Conservation (phyloP, 2,113 vertebrate genomes). For the Sclerurus mexicanus region DNA sequence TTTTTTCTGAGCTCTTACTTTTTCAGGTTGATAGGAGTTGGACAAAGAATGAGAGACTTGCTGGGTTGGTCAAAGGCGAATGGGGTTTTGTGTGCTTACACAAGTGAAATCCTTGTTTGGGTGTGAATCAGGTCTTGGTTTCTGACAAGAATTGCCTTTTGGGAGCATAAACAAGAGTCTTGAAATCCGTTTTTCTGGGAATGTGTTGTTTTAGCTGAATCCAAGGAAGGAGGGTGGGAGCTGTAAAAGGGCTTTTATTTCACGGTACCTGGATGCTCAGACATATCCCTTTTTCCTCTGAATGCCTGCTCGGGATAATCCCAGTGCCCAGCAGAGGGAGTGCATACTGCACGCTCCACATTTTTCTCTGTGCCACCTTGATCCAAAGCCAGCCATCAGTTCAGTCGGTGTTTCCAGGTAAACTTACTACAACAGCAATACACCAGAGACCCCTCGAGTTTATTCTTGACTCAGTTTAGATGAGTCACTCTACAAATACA, state of each 20-base stretch:
- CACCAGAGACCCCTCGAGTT: background rate
- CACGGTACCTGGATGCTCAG: fast-evolving
- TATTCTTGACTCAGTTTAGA: background rate
- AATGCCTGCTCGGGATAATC: background rate
- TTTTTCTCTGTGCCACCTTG: background rate
- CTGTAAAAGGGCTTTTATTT: background rate
- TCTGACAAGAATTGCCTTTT: background rate
- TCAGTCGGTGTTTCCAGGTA: background rate
- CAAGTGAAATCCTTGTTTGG: background rate
- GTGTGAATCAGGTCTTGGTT: background rate
- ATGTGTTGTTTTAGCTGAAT: background rate
- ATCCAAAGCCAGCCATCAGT: background rate
- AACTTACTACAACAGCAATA: background rate
- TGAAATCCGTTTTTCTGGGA: background rate
- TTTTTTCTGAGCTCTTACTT: background rate
- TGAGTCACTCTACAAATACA: background rate
- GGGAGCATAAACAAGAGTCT: background rate
- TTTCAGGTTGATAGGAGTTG: fast-evolving
- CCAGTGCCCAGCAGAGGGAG: constrained; percentile 67
- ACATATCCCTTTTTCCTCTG: background rate
- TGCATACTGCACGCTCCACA: background rate
- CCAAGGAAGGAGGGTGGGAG: background rate
- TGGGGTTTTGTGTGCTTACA: background rate
- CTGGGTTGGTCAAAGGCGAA: background rate
- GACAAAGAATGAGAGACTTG: background rate